These are phyloP conservation scores for Apodemus speciosus DNA, from an alignment of 2,113 vertebrate genomes.

Conservation along the genomic window DNA sequence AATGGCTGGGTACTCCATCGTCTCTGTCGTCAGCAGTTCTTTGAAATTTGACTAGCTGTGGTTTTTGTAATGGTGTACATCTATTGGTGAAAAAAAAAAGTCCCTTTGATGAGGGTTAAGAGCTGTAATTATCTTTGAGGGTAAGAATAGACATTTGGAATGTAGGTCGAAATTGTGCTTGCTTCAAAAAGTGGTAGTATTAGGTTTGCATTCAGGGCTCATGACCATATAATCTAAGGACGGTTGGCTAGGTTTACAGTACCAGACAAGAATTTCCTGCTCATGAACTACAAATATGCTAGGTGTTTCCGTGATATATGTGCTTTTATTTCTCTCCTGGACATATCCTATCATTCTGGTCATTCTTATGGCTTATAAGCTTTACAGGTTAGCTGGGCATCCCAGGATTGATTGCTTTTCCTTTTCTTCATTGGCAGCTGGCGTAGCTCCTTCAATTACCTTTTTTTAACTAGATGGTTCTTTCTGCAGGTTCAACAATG, in stretches of 20 bases:
- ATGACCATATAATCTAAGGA: not conserved
- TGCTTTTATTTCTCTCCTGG: not conserved
- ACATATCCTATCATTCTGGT: not conserved
- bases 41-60: not conserved
- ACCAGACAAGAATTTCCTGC: not conserved
- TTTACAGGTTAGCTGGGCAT: not conserved
- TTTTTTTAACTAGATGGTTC: not conserved
- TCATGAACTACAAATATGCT: not conserved
- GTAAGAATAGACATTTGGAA: not conserved
- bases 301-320: not conserved
- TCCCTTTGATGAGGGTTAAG: not conserved
- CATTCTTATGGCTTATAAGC: not conserved
- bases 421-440: not conserved
- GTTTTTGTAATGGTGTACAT: not conserved
- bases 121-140: not conserved
- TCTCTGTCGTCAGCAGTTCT: not conserved
- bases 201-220: not conserved
- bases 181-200: not conserved
- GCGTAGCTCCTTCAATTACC: not conserved
- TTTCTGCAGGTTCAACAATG: not conserved
- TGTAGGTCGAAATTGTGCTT: not conserved
- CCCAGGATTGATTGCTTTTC: not conserved
- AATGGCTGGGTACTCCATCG: accelerated
- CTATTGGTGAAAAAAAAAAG: not conserved
- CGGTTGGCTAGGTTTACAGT: not conserved